These are phyloP conservation scores for Pterocles burchelli DNA, from an alignment of 2,113 vertebrate species.

Conservation along the genomic window DNA sequence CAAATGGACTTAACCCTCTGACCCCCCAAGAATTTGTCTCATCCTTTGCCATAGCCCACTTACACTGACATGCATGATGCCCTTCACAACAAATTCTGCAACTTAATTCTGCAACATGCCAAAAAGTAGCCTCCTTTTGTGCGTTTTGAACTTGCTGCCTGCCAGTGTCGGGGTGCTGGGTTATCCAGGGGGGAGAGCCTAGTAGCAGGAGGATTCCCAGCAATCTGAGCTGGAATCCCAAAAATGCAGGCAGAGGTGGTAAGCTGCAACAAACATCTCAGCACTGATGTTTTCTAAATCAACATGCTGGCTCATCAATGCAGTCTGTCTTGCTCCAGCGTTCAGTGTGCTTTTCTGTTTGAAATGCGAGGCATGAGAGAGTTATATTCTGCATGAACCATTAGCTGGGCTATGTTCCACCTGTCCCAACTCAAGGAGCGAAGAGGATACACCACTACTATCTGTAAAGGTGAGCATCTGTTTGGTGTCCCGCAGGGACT, in stretches of 20 bases:
- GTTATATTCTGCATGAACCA: not conserved
- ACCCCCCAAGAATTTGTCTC: not conserved
- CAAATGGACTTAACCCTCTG: not conserved
- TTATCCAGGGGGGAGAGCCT: not conserved
- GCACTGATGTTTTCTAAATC: not conserved
- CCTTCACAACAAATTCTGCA: not conserved
- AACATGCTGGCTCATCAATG: not conserved
- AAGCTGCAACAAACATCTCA: not conserved
- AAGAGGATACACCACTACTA: not conserved
- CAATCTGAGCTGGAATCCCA: not conserved
- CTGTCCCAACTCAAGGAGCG: not conserved
- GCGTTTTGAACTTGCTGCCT: not conserved
- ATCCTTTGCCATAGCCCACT: not conserved
- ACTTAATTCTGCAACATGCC: not conserved
- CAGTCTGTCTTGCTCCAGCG: not conserved
- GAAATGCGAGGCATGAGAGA: not conserved
- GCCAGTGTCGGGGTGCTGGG: not conserved
- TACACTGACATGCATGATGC: not conserved
- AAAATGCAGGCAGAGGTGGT: not conserved
- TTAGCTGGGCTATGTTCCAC: not conserved
- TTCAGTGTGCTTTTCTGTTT: not conserved
- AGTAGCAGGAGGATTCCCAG: not conserved
- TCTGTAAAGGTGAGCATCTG: not conserved
- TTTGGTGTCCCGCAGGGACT: not conserved
- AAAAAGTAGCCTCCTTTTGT: not conserved